Conservation (phyloP, 2,888 invertebrate species). For the Bombyx huttoni region DNA sequence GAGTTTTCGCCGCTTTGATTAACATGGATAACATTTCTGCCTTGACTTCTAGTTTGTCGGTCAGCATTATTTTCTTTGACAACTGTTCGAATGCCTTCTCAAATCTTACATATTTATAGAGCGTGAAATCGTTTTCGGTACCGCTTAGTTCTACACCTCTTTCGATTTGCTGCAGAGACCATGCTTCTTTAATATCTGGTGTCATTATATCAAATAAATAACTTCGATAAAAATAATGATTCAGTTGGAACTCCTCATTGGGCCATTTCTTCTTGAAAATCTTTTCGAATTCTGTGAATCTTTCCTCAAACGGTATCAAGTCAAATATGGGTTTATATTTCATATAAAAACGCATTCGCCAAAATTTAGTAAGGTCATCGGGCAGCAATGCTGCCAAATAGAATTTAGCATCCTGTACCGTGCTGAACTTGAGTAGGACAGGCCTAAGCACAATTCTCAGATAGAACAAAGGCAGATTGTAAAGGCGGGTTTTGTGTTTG, state of each 20-base stretch:
- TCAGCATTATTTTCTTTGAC: conserved; percentile 21
- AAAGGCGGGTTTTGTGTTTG: conserved; percentile 31
- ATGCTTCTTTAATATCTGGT: conserved; percentile 24
- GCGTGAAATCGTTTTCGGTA: conserved; percentile 23
- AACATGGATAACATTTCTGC: conserved; percentile 23
- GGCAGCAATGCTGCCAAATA: conserved; percentile 24
- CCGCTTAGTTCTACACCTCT: conserved; percentile 24
- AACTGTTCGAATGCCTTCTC: conserved; percentile 27
- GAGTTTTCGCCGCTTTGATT: conserved; percentile 22
- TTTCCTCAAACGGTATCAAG: conserved; percentile 21
- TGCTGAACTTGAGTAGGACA: conserved; percentile 20
- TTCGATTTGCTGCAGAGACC: conserved; percentile 34
- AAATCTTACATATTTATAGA: conserved; percentile 37
- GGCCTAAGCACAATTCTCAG: conserved; percentile 18
- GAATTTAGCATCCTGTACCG: conserved; percentile 25
- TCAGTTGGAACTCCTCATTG: conserved; percentile 26
- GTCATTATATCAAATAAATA: conserved; percentile 26
- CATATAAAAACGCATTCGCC: conserved; percentile 20
- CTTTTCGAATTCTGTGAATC: conserved; percentile 25
- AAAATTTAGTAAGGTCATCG: conserved; percentile 16
- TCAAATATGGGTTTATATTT: conserved; percentile 24
- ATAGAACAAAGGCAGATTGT: conserved; percentile 25
- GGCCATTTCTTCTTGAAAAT: conserved; percentile 28
- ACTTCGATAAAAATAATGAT: conserved; percentile 18
- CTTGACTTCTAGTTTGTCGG: conserved; percentile 19